These are phyloP conservation scores for Apus apus DNA, from an alignment of 2,113 vertebrate genomes.

Conservation along the genomic window DNA sequence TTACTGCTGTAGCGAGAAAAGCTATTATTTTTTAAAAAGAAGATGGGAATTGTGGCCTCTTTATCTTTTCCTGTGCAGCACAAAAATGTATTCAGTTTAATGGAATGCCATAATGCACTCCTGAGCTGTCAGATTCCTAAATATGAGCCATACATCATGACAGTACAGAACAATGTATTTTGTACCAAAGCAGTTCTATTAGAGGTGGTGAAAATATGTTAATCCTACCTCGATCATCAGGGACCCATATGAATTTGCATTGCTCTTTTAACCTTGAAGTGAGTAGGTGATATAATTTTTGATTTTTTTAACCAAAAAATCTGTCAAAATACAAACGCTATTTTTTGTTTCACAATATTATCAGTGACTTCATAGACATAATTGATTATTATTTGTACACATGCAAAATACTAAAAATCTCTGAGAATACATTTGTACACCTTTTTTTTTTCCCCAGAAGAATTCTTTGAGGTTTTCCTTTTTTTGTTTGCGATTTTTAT, in stretches of 20 bases:
- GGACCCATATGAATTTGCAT: conserved; percentile 41
- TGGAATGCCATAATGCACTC: conserved; percentile 35
- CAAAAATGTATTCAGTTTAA: conserved; percentile 53
- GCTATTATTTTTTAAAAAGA: conserved; percentile 10
- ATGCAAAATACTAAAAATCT: not conserved
- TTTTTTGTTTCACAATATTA: not conserved
- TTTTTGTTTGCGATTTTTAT: not conserved
- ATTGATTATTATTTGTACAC: conserved; percentile 27
- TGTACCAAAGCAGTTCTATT: conserved; percentile 45
- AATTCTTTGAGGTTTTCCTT: not conserved
- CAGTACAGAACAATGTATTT: conserved; percentile 46
- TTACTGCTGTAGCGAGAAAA: not conserved
- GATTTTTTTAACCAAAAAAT: not conserved
- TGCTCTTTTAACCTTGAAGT: conserved; percentile 60
- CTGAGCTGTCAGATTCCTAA: conserved; percentile 52
- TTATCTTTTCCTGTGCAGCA: conserved; percentile 19
- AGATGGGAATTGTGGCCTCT: conserved; percentile 17
- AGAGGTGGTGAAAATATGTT: conserved; percentile 60
- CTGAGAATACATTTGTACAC: not conserved
- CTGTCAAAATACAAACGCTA: not conserved
- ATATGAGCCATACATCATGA: conserved; percentile 42
- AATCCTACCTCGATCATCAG: conserved; percentile 45
- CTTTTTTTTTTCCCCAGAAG: not conserved
- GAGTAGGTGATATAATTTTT: not conserved
- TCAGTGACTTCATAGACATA: not conserved